Base-by-base conservation (phyloP, 1,140 invertebrate genomes). In the Cydia fagiglandana region DNA sequence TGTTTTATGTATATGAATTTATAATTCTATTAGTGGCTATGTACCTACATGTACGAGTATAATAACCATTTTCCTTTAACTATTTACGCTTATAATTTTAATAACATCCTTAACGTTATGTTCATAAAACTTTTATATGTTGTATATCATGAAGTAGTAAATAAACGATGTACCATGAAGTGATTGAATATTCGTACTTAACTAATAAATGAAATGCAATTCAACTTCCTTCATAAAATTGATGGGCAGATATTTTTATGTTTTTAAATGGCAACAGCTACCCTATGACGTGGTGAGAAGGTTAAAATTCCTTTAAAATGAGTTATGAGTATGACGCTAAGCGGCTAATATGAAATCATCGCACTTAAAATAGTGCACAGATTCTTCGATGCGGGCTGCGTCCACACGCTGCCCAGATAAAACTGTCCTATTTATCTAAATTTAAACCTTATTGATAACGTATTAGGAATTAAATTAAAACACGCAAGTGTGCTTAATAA, bases 351-450 rank as follows among this genome's bases (percentile, higher is more conserved):
- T 66, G 64, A 66, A 66, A 34, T 34, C 64, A 66, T 66, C 10
- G 15, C 12, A 66, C 28, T 66, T 34, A 66, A 66, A 66, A 38
- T 66, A 66, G 64, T 34, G 28, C 24, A 66, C 64, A 24, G 56
- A 61, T 61, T 61, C 56, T 61, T 12, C 56, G 7, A 61, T 61
- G 56, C 56, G 56, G 56, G 56, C 6, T 24, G 56, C 10, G 10
- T 61, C 10, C 56, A 61, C 20, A 61, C 5, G n/a, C 50, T 20
- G 20, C 9, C 56, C 56, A 61, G 56, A 61, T 61, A 61, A 61
- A 61, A 24, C 9, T 24, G 20, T 24, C 56, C 15, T 7, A 61
- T 61, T 24, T 17, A 53, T 53, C 50, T 61, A 24, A 61, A 24
- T 61, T 10, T 61, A 61, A 10, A 61, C 56, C 56, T 61, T 61